Conservation (phyloP, 1,140 invertebrate species). For the Hyposmocoma kahamanoa region DNA sequence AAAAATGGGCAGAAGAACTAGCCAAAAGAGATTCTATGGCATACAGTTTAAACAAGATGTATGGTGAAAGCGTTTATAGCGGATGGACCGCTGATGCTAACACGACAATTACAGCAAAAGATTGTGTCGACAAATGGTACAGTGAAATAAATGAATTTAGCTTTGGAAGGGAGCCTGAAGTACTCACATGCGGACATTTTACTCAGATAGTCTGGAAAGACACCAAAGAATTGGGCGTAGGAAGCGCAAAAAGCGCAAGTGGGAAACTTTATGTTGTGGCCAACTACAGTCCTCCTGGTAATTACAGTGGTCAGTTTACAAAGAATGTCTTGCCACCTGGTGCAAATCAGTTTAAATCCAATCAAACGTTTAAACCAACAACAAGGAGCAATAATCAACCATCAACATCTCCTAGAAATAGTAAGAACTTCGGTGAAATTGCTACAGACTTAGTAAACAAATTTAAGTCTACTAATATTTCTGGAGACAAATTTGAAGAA, state of each 20-base stretch:
- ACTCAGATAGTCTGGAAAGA: slow-evolving; percentile 86
- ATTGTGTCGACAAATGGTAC: slow-evolving; percentile 82
- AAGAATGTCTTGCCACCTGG: slow-evolving; percentile 79
- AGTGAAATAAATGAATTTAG: slow-evolving; percentile 78
- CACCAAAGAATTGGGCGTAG: slow-evolving; percentile 83
- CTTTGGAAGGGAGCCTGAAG: slow-evolving; percentile 76
- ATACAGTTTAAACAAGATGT: slow-evolving; percentile 77
- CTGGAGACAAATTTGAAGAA: slow-evolving; percentile 70
- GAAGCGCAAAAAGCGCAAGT: slow-evolving; percentile 77
- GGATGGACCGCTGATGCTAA: slow-evolving; percentile 81
- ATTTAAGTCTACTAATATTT: slow-evolving; percentile 44
- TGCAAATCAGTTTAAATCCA: slow-evolving; percentile 41
- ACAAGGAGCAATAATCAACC: slow-evolving; percentile 35
- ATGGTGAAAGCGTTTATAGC: slow-evolving; percentile 77
- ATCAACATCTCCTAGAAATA: slow-evolving; percentile 44
- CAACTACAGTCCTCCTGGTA: slow-evolving; percentile 89
- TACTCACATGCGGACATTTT: slow-evolving; percentile 79
- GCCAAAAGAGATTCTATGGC: slow-evolving; percentile 80
- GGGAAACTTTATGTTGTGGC: slow-evolving; percentile 80
- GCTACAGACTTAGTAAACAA: slow-evolving; percentile 52
- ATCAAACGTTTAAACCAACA: slow-evolving; percentile 10
- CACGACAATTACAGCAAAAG: slow-evolving; percentile 76
- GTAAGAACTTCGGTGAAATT: slow-evolving; percentile 47
- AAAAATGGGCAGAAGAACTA: slow-evolving; percentile 86
- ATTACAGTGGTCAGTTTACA: slow-evolving; percentile 81